Evolutionary conservation across 2,888 invertebrate species (phyloP).

Genomic region (Rotaria magnacalcarata): DNA sequence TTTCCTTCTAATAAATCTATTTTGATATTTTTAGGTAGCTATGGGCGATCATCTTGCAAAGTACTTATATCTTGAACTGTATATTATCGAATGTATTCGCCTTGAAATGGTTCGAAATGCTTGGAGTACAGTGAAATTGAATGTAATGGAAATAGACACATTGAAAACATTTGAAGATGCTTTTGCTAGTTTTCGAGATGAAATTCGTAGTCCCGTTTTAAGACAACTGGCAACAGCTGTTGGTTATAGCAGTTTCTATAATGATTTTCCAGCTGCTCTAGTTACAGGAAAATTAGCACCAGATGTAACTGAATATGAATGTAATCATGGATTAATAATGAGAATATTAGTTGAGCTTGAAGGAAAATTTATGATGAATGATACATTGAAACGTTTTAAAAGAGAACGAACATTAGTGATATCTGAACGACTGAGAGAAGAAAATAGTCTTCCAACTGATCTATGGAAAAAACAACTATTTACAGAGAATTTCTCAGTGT

Average conservation of each 20-base stretch:
- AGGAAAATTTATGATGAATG: slow-evolving; percentile 54
- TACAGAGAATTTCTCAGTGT: neutral
- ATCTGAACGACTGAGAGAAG: slow-evolving; percentile 56
- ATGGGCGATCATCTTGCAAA: neutral
- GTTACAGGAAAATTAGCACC: slow-evolving; percentile 51
- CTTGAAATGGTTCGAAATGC: slow-evolving; percentile 4
- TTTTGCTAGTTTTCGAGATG: neutral
- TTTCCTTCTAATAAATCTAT: no score
- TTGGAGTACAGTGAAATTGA: slow-evolving; percentile 8
- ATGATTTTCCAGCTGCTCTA: slow-evolving; percentile 50
- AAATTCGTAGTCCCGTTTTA: slow-evolving; percentile 7
- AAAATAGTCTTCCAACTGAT: slow-evolving; percentile 58
- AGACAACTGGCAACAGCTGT: neutral
- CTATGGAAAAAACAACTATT: slow-evolving; percentile 54
- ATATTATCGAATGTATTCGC: slow-evolving; percentile 11
- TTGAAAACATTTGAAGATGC: neutral
- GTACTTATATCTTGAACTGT: neutral
- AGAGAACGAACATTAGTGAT: slow-evolving; percentile 55
- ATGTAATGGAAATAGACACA: neutral
- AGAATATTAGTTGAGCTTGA: slow-evolving; percentile 49
- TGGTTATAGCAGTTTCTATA: neutral
- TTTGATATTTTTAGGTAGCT: neutral
- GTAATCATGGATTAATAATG: slow-evolving; percentile 47
- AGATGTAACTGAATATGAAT: slow-evolving; percentile 49
- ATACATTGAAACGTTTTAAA: slow-evolving; percentile 53